Evolutionary conservation across 1,140 invertebrate genomes (phyloP).

Genomic region (Neelides sp.): DNA sequence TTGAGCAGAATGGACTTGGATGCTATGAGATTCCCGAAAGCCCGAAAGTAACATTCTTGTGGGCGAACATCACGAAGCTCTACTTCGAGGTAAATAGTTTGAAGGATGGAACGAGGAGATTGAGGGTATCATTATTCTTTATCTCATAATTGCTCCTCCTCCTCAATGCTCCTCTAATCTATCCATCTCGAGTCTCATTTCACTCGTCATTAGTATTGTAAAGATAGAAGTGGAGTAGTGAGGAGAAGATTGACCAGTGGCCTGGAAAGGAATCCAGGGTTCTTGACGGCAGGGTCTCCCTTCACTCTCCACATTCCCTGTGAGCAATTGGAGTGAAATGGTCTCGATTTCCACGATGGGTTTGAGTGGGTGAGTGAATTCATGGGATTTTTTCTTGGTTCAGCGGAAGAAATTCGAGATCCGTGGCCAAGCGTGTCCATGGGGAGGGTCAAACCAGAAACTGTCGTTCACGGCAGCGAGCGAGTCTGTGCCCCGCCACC

Average conservation of each 20-base stretch:
- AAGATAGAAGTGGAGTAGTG: too few species aligned
- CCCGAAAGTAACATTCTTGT: conserved; percentile 53
- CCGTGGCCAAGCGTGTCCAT: conserved; percentile 57
- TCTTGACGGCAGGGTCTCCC: too few species aligned
- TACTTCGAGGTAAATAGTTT: conserved; percentile 65
- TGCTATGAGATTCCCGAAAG: conserved; percentile 34
- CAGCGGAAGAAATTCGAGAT: conserved; percentile 93
- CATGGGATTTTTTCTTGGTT: too few species aligned
- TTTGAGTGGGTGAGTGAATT: too few species aligned
- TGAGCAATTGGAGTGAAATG: too few species aligned
- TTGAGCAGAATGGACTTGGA: conserved; percentile 33
- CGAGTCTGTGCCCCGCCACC: conserved; percentile 81
- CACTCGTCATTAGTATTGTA: conserved; percentile 4
- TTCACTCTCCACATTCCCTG: too few species aligned
- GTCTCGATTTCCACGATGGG: too few species aligned
- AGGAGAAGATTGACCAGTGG: too few species aligned
- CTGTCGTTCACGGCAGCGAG: conserved; percentile 76
- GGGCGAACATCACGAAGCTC: conserved; percentile 84
- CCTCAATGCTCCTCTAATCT: neutral
- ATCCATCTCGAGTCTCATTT: neutral
- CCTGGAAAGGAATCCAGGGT: too few species aligned
- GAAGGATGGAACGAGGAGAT: too few species aligned
- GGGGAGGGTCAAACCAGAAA: conserved; percentile 45
- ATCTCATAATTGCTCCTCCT: conserved; percentile 1
- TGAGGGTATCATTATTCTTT: too few species aligned